Base-by-base conservation (phyloP, 2,797 vertebrate genomes). In the Cuculus canorus region DNA sequence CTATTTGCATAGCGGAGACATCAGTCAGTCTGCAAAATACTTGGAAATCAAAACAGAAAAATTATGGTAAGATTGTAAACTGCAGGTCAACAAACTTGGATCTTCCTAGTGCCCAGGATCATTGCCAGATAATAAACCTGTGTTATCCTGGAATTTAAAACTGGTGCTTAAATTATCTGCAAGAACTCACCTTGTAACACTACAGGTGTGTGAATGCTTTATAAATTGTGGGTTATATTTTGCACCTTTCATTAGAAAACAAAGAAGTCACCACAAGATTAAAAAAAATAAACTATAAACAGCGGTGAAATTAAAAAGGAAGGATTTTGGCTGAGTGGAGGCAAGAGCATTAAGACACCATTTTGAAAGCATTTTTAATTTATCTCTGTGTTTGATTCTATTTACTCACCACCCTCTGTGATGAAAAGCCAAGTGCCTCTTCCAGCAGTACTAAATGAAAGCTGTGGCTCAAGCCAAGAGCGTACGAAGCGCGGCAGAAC, bases 191-290 rank as follows among this genome's bases (percentile, higher is more conserved):
- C 88, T 57, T 7, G 16, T 54, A 93, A 92, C 90, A 92, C 60
- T 19, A 85, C 86, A 86, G 83, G 80, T 92, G 77, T 79, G 83
- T 33, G 73, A 94, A 77, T 90, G 80, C 94, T 73, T 91, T 33
- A 64, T 64, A 77, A 88, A 35, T 47, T n/a, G 77, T 48, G 64
- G 57, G 64, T 81, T 80, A 2, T 54, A 56, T 32, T 83, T 81
- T 16, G 77, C 70, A 69, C 65, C 54, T 87, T 90, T 73, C 86
- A 86, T 75, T 68, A 77, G 53, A 43, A 93, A 90, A 70, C 73
- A 90, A 86, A 88, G 65, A 86, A 77, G 54, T 12, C 66, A 86
- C 82, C 82, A 28, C 91, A 86, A 68, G 57, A 35, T 43, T 48
- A 65, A 37, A 65, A 73, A 76, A 53, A 43, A 4, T 0, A 39